Percentiles rank a stretch among this genome's conserved stretches.
These are phyloP conservation scores for Centroberyx gerrardi DNA, from an alignment of 2,797 vertebrate species.

Conservation along the genomic window DNA sequence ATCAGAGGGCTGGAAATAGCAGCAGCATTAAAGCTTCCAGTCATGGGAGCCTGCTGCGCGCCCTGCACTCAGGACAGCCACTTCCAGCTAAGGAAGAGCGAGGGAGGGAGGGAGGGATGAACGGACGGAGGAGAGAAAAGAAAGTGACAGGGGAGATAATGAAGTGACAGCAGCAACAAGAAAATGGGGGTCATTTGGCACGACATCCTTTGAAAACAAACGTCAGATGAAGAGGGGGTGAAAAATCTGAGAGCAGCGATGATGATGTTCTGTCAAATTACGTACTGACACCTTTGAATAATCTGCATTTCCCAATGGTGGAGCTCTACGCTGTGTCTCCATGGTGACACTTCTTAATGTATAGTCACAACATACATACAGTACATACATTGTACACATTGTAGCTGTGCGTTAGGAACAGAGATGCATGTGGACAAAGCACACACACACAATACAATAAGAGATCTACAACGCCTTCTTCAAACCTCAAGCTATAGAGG, in stretches of 20 bases:
- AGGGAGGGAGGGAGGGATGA: not conserved
- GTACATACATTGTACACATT: too few relatives aligned
- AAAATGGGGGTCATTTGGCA: constrained; percentile 31
- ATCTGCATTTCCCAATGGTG: not conserved
- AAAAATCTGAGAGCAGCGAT: constrained; percentile 10
- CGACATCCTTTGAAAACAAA: constrained; percentile 7
- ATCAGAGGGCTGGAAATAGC: constrained; percentile 81
- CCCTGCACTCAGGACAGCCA: constrained; percentile 53
- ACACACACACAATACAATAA: too few relatives aligned
- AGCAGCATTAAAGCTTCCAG: constrained; percentile 74
- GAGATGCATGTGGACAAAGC: too few relatives aligned
- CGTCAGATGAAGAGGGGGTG: not conserved
- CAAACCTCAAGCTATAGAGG: too few relatives aligned
- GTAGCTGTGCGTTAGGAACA: too few relatives aligned
- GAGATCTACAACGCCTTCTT: too few relatives aligned
- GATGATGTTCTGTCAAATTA: constrained; percentile 14
- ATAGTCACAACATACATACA: too few relatives aligned
- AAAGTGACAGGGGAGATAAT: constrained; percentile 36
- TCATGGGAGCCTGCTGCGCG: constrained; percentile 66
- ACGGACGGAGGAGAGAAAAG: not conserved
- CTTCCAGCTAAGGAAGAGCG: constrained; percentile 45
- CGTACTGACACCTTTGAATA: not conserved
- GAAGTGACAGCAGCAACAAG: constrained; percentile 51
- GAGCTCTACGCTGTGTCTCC: too few relatives aligned
- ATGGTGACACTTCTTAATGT: too few relatives aligned